A percentile compares a stretch with the other conserved stretches of the same genome.
Conservation (phyloP, 1,140 invertebrate species). For the Dryas iulia region DNA sequence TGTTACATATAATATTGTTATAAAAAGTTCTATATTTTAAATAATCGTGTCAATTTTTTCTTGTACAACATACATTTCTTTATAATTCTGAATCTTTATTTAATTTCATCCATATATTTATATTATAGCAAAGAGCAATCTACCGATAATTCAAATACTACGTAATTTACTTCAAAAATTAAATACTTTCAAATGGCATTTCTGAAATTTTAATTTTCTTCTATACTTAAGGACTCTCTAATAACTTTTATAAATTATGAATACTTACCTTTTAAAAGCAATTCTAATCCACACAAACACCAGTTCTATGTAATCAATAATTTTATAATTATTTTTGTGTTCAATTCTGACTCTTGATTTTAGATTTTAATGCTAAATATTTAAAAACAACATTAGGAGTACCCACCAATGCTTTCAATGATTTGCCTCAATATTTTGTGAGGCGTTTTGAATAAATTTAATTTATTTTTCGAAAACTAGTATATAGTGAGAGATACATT, state of each 20-base stretch:
- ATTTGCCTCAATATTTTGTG: not conserved
- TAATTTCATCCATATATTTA: no score
- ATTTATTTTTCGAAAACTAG: not conserved
- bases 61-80: no score
- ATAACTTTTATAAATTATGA: not conserved
- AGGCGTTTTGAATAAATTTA: not conserved
- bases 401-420: not conserved
- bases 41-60: no score
- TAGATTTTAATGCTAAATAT: no score
- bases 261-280: not conserved
- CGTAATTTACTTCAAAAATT: no score
- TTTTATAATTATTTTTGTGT: not conserved
- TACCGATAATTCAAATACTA: no score
- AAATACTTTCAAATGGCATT: not conserved
- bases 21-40: no score
- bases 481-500: not conserved
- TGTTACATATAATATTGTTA: no score
- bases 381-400: not conserved
- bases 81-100: no score
- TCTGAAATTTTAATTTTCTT: not conserved
- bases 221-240: not conserved
- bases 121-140: no score
- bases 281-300: not conserved
- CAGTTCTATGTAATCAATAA: not conserved
- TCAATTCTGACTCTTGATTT: no score